Evolutionary conservation across 2,888 invertebrate species (phyloP).

Genomic region (Subacronicta megacephala): DNA sequence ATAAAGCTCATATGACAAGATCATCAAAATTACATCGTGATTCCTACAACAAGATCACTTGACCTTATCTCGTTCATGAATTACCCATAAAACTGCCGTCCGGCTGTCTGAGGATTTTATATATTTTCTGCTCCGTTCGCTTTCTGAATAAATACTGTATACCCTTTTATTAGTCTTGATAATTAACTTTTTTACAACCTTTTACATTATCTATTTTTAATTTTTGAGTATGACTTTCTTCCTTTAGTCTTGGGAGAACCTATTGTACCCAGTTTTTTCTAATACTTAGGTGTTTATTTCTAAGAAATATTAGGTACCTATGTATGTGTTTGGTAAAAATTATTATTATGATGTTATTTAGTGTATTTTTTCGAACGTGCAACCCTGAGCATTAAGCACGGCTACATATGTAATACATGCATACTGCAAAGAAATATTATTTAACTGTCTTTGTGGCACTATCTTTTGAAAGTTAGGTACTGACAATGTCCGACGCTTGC

Average conservation of each 20-base stretch:
- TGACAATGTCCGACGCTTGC: no score
- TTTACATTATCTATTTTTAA: constrained; percentile 47
- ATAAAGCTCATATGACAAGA: constrained; percentile 24
- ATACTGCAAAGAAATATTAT: no score
- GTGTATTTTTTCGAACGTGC: no score
- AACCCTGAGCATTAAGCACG: no score
- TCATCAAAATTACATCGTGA: constrained; percentile 42
- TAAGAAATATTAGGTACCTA: no score
- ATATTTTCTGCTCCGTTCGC: constrained; percentile 34
- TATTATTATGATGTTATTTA: no score
- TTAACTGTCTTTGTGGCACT: no score
- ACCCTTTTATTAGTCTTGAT: constrained; percentile 42
- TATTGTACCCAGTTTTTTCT: no score
- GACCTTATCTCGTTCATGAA: constrained; percentile 48
- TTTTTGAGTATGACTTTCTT: constrained; percentile 15
- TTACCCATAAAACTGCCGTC: constrained; percentile 46
- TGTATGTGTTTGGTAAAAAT: no score
- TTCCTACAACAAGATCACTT: constrained; percentile 46
- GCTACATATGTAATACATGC: no score
- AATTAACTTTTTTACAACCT: constrained; percentile 50
- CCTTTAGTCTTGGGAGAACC: background rate
- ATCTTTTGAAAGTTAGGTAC: no score
- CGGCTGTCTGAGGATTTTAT: constrained; percentile 38
- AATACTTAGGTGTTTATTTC: no score
- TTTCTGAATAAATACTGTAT: constrained; percentile 48